A percentile compares a stretch with the other conserved stretches of the same genome.
Conservation (phyloP, 2,797 vertebrate species). For the Pteronotus mesoamericanus region DNA sequence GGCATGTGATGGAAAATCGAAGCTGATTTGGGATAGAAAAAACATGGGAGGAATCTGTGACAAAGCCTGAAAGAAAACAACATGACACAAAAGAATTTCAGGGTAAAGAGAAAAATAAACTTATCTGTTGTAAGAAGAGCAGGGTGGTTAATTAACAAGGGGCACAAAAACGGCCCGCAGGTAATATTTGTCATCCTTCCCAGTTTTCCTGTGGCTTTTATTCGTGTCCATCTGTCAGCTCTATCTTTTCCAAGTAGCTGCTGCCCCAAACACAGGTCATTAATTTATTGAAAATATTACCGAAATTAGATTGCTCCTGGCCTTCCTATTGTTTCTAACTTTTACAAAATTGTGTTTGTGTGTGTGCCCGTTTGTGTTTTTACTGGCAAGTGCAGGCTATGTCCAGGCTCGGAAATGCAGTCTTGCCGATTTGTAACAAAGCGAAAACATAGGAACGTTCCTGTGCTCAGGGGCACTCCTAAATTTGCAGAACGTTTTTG, state of each 20-base stretch:
- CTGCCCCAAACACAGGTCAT: conserved; percentile 28
- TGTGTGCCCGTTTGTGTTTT: conserved; percentile 16
- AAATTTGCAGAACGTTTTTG: not conserved
- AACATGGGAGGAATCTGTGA: not conserved
- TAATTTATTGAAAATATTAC: conserved; percentile 62
- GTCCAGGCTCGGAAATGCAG: not conserved
- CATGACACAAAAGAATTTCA: not conserved
- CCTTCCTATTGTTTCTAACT: conserved; percentile 26
- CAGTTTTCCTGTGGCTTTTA: conserved; percentile 48
- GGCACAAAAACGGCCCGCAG: conserved; percentile 9
- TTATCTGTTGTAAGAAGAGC: not conserved
- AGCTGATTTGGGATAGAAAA: not conserved
- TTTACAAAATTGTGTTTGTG: not conserved
- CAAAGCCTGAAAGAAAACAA: not conserved
- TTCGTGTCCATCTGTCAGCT: conserved; percentile 65
- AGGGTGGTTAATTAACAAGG: conserved; percentile 41
- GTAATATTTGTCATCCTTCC: conserved; percentile 19
- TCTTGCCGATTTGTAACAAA: not conserved
- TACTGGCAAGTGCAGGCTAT: not conserved
- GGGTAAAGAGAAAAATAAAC: not conserved
- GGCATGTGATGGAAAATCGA: not conserved
- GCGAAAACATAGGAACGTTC: not conserved
- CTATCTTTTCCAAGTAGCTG: conserved; percentile 61
- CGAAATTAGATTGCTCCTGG: conserved; percentile 31
- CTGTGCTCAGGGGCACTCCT: not conserved